phyloP scores from a whole-genome alignment of 2,113 vertebrate genomes.

The Chionodraco myersi region DNA sequence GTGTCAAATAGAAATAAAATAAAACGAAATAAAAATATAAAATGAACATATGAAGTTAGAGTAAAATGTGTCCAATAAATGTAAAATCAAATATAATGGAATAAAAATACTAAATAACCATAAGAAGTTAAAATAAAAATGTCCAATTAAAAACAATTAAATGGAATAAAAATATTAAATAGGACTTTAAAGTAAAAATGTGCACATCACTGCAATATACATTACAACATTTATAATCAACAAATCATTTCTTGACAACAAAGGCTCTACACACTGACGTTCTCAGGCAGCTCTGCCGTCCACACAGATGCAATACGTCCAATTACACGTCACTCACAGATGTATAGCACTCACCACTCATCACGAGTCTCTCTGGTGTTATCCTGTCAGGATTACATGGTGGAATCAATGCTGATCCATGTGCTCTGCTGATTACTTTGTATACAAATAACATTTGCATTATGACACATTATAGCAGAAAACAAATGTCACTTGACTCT shows the following conservation, averaged over 20 bases:
- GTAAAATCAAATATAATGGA: too few species aligned
- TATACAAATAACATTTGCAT: conserved; percentile 1
- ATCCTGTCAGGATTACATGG: conserved; percentile 12
- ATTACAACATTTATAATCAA: neutral
- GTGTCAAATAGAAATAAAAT: too few species aligned
- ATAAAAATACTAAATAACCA: too few species aligned
- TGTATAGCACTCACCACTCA: conserved; percentile 12
- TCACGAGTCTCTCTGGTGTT: conserved; percentile 5
- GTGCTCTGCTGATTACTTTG: conserved; percentile 10
- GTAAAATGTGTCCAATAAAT: too few species aligned
- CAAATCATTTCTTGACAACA: neutral
- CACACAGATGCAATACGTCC: conserved; percentile 21
- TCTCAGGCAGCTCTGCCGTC: neutral
- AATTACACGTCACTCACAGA: conserved; percentile 25
- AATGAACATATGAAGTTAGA: too few species aligned
- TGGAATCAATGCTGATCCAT: conserved; percentile 36
- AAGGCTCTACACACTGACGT: conserved; percentile 2
- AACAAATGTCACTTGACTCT: neutral
- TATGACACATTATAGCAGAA: neutral
- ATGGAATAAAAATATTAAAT: too few species aligned
- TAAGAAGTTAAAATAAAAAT: too few species aligned
- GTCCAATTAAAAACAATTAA: too few species aligned
- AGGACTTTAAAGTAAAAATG: too few species aligned
- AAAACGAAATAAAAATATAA: too few species aligned
- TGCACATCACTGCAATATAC: too few species aligned